Conservation (phyloP, 2,797 vertebrate genomes). For the Carcharodon carcharias region DNA sequence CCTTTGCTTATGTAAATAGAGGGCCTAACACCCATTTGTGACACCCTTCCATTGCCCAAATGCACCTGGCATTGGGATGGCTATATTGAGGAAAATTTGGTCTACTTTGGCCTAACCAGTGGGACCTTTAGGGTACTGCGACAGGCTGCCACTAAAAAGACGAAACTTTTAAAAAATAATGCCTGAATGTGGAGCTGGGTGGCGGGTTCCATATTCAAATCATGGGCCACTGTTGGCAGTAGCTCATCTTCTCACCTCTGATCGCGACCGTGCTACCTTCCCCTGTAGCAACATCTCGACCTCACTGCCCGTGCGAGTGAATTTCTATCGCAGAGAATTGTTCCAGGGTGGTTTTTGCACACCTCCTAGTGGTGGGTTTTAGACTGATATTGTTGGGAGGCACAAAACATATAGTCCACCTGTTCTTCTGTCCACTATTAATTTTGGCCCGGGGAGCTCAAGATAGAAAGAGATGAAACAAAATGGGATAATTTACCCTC, state of each 20-base stretch:
- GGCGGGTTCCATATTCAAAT: not conserved
- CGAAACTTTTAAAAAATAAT: not conserved
- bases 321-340: not conserved
- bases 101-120: not conserved
- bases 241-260: not conserved
- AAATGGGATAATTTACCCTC: not conserved
- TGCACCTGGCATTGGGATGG: too few species aligned
- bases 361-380: not conserved
- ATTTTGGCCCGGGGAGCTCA: not conserved
- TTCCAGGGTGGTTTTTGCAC: not conserved
- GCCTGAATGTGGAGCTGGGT: not conserved
- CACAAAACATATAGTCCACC: not conserved
- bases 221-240: not conserved
- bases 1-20: not conserved
- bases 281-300: not conserved
- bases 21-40: not conserved
- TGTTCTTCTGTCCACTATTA: not conserved
- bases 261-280: not conserved
- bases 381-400: not conserved
- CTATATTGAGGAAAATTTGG: not conserved
- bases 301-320: not conserved
- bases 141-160: not conserved
- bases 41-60: not conserved
- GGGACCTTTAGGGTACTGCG: too few species aligned
- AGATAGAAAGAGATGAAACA: not conserved